A percentile compares a stretch with the other conserved stretches of the same genome.
Evolutionary conservation across 2,888 invertebrate species (phyloP).

Genomic region (Julus scanicus): DNA sequence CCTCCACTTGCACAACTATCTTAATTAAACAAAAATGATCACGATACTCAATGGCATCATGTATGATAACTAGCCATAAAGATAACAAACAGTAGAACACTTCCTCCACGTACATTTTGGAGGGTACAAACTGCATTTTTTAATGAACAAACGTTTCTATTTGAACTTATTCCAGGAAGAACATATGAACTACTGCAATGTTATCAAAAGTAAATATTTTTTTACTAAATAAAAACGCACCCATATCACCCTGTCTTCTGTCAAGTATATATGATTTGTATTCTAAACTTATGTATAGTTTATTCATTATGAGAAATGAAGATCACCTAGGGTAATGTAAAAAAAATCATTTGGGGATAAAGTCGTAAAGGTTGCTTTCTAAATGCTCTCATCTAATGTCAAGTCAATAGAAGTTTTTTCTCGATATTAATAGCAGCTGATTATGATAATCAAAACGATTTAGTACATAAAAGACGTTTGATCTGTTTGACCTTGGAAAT

Average conservation of each 20-base stretch:
- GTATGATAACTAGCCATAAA: not conserved
- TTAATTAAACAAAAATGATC: conserved; percentile 7
- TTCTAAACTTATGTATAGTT: too few species aligned
- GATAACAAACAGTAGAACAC: not conserved
- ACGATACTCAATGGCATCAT: not conserved
- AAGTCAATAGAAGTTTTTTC: not conserved
- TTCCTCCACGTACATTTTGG: not conserved
- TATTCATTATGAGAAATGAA: too few species aligned
- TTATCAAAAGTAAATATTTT: conserved; percentile 15
- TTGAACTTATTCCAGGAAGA: not conserved
- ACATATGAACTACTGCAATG: not conserved
- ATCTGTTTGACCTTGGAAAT: conserved; percentile 20
- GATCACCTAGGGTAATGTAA: too few species aligned
- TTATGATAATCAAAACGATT: conserved; percentile 20
- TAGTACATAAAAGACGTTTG: conserved; percentile 23
- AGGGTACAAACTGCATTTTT: not conserved
- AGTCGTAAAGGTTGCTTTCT: not conserved
- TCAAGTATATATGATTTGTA: not conserved
- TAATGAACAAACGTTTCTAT: not conserved
- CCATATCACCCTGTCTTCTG: not conserved
- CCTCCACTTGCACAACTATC: not conserved
- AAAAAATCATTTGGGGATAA: not conserved
- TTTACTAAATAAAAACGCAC: not conserved
- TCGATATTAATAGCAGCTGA: not conserved
- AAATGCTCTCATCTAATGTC: not conserved